These are phyloP conservation scores for Arizona elegans DNA, from an alignment of 2,113 vertebrate species.

Conservation along the genomic window DNA sequence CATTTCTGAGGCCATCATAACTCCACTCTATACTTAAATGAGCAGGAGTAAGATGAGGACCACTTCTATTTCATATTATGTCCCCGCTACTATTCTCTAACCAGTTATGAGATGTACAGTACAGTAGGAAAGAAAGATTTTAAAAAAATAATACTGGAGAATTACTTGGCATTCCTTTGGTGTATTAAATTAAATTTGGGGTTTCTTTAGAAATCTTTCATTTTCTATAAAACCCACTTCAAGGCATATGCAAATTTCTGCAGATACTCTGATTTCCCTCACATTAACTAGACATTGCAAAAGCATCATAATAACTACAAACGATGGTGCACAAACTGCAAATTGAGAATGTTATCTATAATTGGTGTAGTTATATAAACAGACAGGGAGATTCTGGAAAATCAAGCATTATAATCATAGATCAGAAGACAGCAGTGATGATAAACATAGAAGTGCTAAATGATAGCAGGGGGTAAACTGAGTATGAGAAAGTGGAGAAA, in stretches of 20 bases:
- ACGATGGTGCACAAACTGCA: neutral
- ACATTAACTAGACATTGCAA: neutral
- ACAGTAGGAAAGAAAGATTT: slow-evolving; percentile 51
- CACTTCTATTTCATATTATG: neutral
- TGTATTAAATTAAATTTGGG: slow-evolving; percentile 42
- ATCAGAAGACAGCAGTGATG: neutral
- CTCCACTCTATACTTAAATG: no score
- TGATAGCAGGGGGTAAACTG: neutral
- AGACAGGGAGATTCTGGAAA: neutral
- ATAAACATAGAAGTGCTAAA: neutral
- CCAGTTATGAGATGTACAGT: slow-evolving; percentile 51
- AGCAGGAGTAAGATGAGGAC: no score
- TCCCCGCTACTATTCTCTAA: slow-evolving; percentile 54
- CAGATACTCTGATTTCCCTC: neutral
- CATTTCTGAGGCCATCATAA: no score
- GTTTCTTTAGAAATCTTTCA: neutral
- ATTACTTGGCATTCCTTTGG: slow-evolving; percentile 47
- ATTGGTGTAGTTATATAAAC: neutral
- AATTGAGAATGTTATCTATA: neutral
- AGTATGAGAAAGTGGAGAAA: neutral
- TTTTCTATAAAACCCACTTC: neutral
- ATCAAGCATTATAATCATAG: neutral
- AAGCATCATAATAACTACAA: neutral
- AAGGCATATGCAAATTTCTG: neutral
- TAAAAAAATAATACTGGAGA: slow-evolving; percentile 47